Evolutionary conservation across 2,888 invertebrate species (phyloP).

Genomic region (Gonocerus acuteangulatus): DNA sequence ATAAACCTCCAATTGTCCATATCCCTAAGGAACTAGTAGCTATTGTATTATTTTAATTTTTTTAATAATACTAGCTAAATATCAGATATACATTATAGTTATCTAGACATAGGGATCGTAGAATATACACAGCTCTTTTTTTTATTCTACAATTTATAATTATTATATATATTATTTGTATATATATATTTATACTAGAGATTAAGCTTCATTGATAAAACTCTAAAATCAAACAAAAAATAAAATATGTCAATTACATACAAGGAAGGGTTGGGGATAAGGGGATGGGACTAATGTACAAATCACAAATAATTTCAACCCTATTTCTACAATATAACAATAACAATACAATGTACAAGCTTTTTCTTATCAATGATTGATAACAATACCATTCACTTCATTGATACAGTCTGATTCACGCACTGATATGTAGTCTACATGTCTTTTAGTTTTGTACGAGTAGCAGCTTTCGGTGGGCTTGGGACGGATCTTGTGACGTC

Average conservation of each 20-base stretch:
- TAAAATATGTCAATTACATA: constrained; percentile 20
- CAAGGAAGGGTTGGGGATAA: neutral
- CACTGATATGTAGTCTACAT: constrained; percentile 22
- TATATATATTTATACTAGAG: constrained; percentile 15
- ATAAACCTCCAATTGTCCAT: neutral
- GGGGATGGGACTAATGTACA: constrained; percentile 8
- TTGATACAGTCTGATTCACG: constrained; percentile 8
- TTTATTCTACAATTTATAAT: neutral
- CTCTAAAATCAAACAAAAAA: constrained; percentile 25
- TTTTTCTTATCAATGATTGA: neutral
- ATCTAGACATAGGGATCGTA: constrained; percentile 17
- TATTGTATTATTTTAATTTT: constrained; percentile 11
- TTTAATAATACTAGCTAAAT: constrained; percentile 8
- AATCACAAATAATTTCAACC: constrained; percentile 18
- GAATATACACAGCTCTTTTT: constrained; percentile 3
- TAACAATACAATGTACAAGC: constrained; percentile 22
- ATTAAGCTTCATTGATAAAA: constrained; percentile 21
- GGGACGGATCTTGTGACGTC: neutral
- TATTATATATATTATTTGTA: constrained; percentile 5
- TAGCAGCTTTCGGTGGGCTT: constrained; percentile 9
- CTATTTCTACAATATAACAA: constrained; percentile 18
- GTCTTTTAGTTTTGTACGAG: neutral
- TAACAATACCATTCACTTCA: neutral
- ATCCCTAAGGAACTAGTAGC: constrained; percentile 18
- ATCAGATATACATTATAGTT: constrained; percentile 13